phyloP scores from a whole-genome alignment of 2,113 vertebrate genomes.

The Felis catus region DNA sequence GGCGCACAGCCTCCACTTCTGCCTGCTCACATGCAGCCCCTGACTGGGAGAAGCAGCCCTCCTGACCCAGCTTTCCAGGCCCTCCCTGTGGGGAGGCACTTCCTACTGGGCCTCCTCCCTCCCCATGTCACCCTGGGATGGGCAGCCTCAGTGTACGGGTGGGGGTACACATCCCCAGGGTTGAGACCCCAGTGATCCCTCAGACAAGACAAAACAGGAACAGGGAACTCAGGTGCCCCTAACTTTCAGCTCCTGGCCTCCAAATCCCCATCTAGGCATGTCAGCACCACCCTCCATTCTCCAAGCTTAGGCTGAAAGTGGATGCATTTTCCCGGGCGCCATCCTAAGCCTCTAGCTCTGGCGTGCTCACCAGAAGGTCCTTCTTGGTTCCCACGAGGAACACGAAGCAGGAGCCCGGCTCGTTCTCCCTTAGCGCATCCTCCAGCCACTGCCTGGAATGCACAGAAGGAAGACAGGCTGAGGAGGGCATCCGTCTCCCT shows the following conservation, averaged over 20 bases:
- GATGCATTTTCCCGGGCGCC: not conserved
- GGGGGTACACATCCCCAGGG: not conserved
- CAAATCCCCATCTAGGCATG: not conserved
- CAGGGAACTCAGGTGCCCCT: not conserved
- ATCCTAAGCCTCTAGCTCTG: not conserved
- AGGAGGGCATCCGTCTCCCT: not conserved
- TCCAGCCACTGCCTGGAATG: conserved; percentile 91
- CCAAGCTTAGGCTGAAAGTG: not conserved
- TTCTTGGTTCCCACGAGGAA: conserved; percentile 95
- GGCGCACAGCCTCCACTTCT: conserved; percentile 89
- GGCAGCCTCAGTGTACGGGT: not conserved
- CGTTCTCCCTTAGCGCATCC: conserved; percentile 92
- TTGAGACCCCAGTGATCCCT: not conserved
- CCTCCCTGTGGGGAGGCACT: not conserved
- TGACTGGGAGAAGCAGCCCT: conserved; percentile 83
- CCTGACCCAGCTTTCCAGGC: not conserved
- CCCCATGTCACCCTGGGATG: not conserved
- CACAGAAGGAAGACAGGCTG: not conserved
- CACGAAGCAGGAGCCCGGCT: conserved; percentile 87
- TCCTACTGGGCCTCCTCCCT: not conserved
- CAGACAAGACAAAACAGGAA: not conserved
- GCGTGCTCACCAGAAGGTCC: conserved; percentile 90
- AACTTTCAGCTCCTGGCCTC: not conserved
- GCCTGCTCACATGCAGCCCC: conserved; percentile 87
- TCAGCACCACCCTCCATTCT: not conserved